Evolutionary conservation across 2,113 vertebrate genomes (phyloP), one percentile per base, ranked within the genome.

Genomic region (Cynopterus brachyotis): DNA sequence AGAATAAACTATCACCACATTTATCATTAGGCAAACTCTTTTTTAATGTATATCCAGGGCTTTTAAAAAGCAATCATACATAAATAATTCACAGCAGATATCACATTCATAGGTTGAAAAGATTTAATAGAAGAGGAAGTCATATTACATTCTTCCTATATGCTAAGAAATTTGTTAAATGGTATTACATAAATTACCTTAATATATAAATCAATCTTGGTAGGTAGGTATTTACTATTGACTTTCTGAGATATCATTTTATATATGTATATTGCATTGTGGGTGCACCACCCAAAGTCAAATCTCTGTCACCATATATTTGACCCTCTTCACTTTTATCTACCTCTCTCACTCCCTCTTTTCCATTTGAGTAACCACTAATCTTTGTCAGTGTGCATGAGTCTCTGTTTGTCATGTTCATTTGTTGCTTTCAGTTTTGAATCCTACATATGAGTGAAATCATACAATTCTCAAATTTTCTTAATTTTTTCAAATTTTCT

Each of bases 111-210:
- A 86, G 42, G 57, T 12, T 32, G 20, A 81, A 94, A 62, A 66
- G 3, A 35, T 91, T 66, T 73, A 50, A 72, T 16, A 60, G 30
- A 73, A 82, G 22, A 11, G 13, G 4, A 55, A 83, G 9, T 17
- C 60, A 83, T 0, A 40, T 76, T 70, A 75, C 72, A 16, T 84
- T 76, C 19, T 81, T 90, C 17, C 17, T 37, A 20, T 16, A 88
- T n/a, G 60, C n/a, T 84, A 84, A 89, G 28, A 45, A 75, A 87
- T 70, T 53, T 94, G 30, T 80, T 93, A 94, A 91, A 69, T 47
- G 9, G 2, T 81, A 28, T 64, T 69, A 75, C 7, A 47, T 75
- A 69, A 73, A 55, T 75, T 86, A 47, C 62, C 28, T 66, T 75
- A 86, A 42, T 37, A n/a, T 9, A 17, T 66, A 79, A 88, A 79